A percentile compares a stretch with the other conserved stretches of the same genome.
These are phyloP conservation scores for Panthera leo DNA, from an alignment of 2,113 vertebrate species.

Conservation along the genomic window DNA sequence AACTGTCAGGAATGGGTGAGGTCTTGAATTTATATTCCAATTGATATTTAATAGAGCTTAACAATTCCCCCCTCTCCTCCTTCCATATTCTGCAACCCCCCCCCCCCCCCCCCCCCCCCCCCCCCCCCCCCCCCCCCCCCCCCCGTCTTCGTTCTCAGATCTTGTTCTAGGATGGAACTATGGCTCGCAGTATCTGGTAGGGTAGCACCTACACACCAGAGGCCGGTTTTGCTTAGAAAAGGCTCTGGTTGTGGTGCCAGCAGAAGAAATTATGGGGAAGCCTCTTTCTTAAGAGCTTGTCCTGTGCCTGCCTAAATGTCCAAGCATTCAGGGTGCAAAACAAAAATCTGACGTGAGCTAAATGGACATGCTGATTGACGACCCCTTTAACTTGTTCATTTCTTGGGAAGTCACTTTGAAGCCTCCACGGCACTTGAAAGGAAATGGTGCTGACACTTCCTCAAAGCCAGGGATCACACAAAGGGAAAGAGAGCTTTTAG, in stretches of 20 bases:
- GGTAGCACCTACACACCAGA: fast-evolving
- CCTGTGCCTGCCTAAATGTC: background rate
- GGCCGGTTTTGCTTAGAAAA: background rate
- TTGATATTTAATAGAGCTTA: constrained; percentile 78
- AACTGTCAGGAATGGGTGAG: constrained; percentile 71
- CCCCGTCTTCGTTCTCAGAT: constrained; percentile 16
- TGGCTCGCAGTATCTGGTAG: background rate
- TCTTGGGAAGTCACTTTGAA: background rate
- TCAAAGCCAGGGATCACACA: background rate
- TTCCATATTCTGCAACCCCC: constrained; percentile 15
- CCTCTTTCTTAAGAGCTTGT: background rate
- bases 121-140: background rate
- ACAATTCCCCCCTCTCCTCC: constrained; percentile 55
- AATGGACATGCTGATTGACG: fast-evolving
- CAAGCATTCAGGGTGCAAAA: too few species aligned
- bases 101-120: too few species aligned
- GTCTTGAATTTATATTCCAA: constrained; percentile 75
- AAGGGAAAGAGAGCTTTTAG: background rate
- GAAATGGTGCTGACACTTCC: background rate
- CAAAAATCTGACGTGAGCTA: background rate
- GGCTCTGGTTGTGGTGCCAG: background rate
- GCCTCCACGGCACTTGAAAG: background rate
- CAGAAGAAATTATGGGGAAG: background rate
- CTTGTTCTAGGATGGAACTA: background rate
- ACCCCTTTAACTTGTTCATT: background rate